Evolutionary conservation across 64 coral and sea anemone genomes (phyloP), one percentile per base, ranked within the genome.

Genomic region (Cladopsammia gracilis): DNA sequence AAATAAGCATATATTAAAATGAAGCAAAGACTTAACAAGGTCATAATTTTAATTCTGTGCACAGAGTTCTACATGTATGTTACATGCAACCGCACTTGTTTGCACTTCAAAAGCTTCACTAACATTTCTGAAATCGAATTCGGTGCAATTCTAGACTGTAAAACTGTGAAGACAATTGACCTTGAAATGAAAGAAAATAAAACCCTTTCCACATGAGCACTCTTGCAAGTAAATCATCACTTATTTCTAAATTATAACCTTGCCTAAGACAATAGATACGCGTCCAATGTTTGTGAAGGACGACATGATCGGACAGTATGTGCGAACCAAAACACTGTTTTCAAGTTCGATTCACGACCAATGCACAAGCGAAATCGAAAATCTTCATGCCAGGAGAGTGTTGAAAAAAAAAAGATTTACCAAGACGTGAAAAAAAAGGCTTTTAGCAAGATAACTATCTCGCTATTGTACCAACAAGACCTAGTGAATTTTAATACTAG

Each of bases 201-300:
- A 34, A 18, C 18, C 11, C 16, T 79, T 79, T 59, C 77, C 77
- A 59, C 77, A 58, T 79, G 77, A 24, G 77, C 16, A 79, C 11
- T 58, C 77, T 79, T 59, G 77, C 77, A 77, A 24, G 20, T 23
- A 54, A 77, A 77, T 59, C 53, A n/a, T 26, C 12, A 42, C 52
- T 42, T 34, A 69, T 34, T 79, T 79, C 25, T 23, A 59, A 58
- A 77, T 77, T 56, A 77, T 13, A 3, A 8, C 6, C 10, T 14
- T 24, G 54, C 13, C 15, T 34, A 4, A 79, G 15, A 79, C 23
- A 79, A 79, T 25, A n/a, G 53, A 77, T 5, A 60, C 10, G 24
- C 14, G 24, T 11, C 59, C 24, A 12, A 14, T 10, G 4, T 14
- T 43, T 59, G n/a, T 4, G 54, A 79, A 42, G 77, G 52, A 25